A percentile compares a stretch with the other conserved stretches of the same genome.
These are phyloP conservation scores for Boloria selene DNA, from an alignment of 2,888 invertebrate genomes.

Conservation along the genomic window DNA sequence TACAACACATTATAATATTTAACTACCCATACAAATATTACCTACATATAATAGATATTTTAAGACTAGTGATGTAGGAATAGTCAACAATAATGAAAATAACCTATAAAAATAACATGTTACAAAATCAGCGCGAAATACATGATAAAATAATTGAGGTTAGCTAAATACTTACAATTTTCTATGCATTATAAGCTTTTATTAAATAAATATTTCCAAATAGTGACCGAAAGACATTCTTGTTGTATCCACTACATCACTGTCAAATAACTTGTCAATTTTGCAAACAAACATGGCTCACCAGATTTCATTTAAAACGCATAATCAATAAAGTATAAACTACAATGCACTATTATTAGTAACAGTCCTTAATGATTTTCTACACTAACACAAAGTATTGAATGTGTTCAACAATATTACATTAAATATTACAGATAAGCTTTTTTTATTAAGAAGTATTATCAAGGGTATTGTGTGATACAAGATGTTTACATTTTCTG, in stretches of 20 bases:
- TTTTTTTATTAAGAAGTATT: conserved; percentile 62
- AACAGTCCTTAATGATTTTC: conserved; percentile 12
- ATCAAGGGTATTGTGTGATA: conserved; percentile 58
- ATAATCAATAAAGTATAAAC: conserved; percentile 17
- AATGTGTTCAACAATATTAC: conserved; percentile 25
- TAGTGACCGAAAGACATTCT: conserved; percentile 34
- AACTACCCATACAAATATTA: too few species aligned
- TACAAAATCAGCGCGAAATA: not conserved
- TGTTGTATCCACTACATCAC: conserved; percentile 15
- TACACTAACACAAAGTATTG: conserved; percentile 12
- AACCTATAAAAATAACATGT: conserved; percentile 7
- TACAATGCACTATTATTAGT: conserved; percentile 13
- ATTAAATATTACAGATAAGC: conserved; percentile 44
- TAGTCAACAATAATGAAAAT: not conserved
- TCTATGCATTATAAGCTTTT: conserved; percentile 63
- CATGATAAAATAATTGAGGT: conserved; percentile 3
- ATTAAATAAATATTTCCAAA: conserved; percentile 30
- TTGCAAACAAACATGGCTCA: conserved; percentile 56
- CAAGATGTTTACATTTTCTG: conserved; percentile 58
- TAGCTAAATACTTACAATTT: conserved; percentile 66
- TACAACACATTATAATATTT: too few species aligned
- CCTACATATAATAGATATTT: too few species aligned
- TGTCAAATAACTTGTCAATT: conserved; percentile 60
- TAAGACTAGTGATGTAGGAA: too few species aligned
- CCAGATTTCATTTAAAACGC: conserved; percentile 54